These are phyloP conservation scores for Apteryx mantelli DNA, from an alignment of 2,113 vertebrate species.

Conservation along the genomic window DNA sequence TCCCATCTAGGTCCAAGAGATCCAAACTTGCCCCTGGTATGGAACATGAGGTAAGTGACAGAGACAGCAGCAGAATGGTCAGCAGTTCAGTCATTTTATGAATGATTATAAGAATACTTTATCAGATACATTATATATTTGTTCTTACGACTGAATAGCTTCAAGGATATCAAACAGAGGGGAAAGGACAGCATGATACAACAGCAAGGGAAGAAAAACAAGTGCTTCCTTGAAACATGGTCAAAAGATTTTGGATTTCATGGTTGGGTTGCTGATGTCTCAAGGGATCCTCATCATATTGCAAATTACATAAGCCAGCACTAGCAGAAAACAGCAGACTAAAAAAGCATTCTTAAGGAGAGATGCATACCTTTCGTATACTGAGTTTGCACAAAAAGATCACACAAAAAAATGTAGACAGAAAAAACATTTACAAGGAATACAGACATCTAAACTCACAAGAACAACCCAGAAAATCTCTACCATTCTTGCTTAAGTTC, in stretches of 20 bases:
- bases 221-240: neutral
- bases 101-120: neutral
- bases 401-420: neutral
- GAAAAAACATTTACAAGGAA: neutral
- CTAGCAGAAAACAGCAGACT: neutral
- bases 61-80: neutral
- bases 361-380: neutral
- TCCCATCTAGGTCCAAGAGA: neutral
- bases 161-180: neutral
- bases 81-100: neutral
- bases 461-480: neutral
- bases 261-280: slow-evolving; percentile 18
- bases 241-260: slow-evolving; percentile 45
- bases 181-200: neutral
- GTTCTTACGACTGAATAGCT: neutral
- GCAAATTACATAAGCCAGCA: neutral
- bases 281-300: slow-evolving; percentile 44
- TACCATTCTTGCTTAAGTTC: neutral
- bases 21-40: neutral
- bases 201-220: neutral
- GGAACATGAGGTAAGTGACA: neutral
- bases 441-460: neutral
- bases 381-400: neutral
- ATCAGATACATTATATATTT: neutral
- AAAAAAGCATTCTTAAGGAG: neutral